A percentile compares a stretch with the other conserved stretches of the same genome.
phyloP scores from a whole-genome alignment of 2,797 vertebrate genomes.

The Xiphorhynchus erythropygius region DNA sequence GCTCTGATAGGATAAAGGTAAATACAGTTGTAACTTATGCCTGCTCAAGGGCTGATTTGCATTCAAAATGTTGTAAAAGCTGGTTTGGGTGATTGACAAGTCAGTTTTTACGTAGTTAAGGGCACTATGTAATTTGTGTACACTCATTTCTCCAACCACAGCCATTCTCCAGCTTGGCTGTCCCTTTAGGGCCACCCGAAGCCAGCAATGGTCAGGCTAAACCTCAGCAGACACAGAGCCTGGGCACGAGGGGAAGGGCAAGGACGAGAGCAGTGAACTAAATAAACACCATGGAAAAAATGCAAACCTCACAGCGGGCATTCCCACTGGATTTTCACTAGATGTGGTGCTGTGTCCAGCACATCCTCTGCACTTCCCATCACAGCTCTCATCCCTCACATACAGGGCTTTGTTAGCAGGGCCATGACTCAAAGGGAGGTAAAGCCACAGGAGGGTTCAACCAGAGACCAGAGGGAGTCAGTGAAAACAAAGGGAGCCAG shows the following conservation, averaged over 20 bases:
- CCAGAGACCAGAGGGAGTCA: background rate
- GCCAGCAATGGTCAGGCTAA: background rate
- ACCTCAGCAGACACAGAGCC: background rate
- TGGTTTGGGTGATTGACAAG: background rate
- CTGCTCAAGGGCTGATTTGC: background rate
- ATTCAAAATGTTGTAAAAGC: background rate
- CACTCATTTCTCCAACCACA: constrained; percentile 21
- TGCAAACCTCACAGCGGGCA: background rate
- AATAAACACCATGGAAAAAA: background rate
- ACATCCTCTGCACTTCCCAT: background rate
- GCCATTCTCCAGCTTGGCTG: background rate
- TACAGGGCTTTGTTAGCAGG: background rate
- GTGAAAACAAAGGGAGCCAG: background rate
- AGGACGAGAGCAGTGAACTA: background rate
- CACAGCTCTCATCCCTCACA: background rate
- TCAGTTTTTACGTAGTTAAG: background rate
- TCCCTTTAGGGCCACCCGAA: background rate
- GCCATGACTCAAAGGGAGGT: background rate
- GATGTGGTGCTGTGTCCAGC: background rate
- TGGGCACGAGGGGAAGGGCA: background rate
- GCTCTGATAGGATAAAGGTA: background rate
- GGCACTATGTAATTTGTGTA: background rate
- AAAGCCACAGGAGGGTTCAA: constrained; percentile 19
- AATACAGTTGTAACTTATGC: background rate
- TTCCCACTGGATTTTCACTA: background rate